Evolutionary conservation across 2,888 invertebrate species (phyloP), one percentile per base, ranked within the genome.

Genomic region (Lasioglossum morio): DNA sequence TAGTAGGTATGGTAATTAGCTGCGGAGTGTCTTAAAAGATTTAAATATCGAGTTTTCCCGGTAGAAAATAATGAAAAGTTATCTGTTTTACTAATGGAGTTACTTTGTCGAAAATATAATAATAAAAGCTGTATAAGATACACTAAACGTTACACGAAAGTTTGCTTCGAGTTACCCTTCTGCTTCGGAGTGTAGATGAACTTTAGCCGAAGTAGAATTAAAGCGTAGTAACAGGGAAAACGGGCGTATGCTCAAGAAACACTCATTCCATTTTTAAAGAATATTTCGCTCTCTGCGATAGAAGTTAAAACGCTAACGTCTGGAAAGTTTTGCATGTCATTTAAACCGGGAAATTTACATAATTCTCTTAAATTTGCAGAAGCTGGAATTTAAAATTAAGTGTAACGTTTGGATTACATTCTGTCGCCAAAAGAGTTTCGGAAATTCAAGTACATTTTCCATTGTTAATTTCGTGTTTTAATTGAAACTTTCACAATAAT

Each of bases 311-410:
- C n/a, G 27, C 10, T 72, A 27, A n/a, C n/a, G 23, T 23, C 43
- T 46, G 72, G 69, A 40, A 73, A 81, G 84, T 82, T 86, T 87
- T 85, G 82, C 69, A 37, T 69, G 37, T 69, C 69, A 37, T 69
- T 69, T 69, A 37, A 34, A 69, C 34, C 34, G 1, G 10, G 34
- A 34, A 69, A 34, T 69, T 37, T 69, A 10, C 69, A 69, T 69
- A 69, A 69, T 69, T 69, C 34, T 34, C 69, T 34, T 10, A 34
- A 69, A 69, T 69, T 69, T 69, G 19, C 69, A 23, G 23, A 23
- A 69, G 23, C 37, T 69, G 2, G 69, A 34, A 69, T 19, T 34
- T 69, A 23, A 19, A 37, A 69, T 34, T 69, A 69, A 69, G 69
- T 34, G 30, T 19, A 69, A 34, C 37, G 23, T 69, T 69, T 34